Evolutionary conservation across 2,888 invertebrate species (phyloP).

Genomic region (Phalangium opilio): DNA sequence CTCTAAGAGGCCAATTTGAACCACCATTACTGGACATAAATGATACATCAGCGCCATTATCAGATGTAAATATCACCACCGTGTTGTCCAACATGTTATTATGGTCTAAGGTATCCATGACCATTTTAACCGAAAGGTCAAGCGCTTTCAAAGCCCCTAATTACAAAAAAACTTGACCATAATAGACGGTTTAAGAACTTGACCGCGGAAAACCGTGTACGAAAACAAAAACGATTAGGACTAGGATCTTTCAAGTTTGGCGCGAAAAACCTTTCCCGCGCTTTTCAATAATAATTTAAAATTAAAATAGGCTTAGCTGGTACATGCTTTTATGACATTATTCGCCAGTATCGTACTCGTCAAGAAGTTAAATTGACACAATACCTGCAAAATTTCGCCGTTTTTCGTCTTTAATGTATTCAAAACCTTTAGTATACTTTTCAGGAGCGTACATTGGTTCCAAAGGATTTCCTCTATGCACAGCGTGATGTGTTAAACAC

Average conservation of each 20-base stretch:
- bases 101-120: constrained; percentile 49
- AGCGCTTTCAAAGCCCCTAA: constrained; percentile 67
- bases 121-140: constrained; percentile 66
- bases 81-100: constrained; percentile 60
- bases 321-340: too few relatives aligned
- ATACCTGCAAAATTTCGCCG: constrained; percentile 46
- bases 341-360: too few relatives aligned
- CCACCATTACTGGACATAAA: constrained; percentile 39
- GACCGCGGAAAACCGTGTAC: too few relatives aligned
- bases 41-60: constrained; percentile 60
- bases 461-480: constrained; percentile 72
- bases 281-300: too few relatives aligned
- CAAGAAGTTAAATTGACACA: too few relatives aligned
- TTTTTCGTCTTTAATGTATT: constrained; percentile 48
- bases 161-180: too few relatives aligned
- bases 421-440: constrained; percentile 46
- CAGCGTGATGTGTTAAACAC: constrained; percentile 71
- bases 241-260: too few relatives aligned
- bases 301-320: too few relatives aligned
- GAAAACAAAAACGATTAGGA: too few relatives aligned
- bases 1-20: constrained; percentile 42
- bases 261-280: too few relatives aligned
- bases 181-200: too few relatives aligned
- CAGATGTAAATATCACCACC: constrained; percentile 68
- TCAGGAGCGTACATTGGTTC: constrained; percentile 67